These are phyloP conservation scores for Morpho helenor DNA, from an alignment of 2,888 invertebrate species.

Conservation along the genomic window DNA sequence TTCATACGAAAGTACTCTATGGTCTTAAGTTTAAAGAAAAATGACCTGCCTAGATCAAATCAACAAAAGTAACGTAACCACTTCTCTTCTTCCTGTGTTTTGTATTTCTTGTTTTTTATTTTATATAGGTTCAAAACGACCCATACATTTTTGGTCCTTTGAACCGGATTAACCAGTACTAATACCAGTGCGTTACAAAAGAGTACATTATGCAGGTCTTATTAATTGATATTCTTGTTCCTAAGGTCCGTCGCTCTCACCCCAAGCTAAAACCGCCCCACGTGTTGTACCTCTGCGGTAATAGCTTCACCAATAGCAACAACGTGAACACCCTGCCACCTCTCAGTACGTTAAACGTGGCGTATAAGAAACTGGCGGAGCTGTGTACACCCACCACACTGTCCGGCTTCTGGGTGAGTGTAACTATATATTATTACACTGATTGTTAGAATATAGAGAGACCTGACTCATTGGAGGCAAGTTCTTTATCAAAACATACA, in stretches of 20 bases:
- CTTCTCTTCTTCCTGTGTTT: too few relatives aligned
- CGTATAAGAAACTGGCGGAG: slow-evolving; percentile 84
- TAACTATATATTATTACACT: background rate
- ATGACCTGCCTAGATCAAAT: too few relatives aligned
- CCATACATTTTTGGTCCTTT: too few relatives aligned
- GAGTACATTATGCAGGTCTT: too few relatives aligned
- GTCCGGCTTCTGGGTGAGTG: slow-evolving; percentile 79
- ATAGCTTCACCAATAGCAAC: slow-evolving; percentile 38
- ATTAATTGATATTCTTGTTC: background rate
- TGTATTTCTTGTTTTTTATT: background rate
- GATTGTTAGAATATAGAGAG: too few relatives aligned
- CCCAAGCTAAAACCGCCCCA: slow-evolving; percentile 66
- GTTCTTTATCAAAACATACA: too few relatives aligned
- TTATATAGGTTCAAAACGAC: background rate
- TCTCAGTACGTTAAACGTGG: slow-evolving; percentile 48
- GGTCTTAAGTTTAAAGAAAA: too few relatives aligned
- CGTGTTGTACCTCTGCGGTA: slow-evolving; percentile 64
- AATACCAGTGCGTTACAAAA: too few relatives aligned
- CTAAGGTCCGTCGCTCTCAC: slow-evolving; percentile 65
- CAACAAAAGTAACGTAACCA: too few relatives aligned
- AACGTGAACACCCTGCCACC: slow-evolving; percentile 47
- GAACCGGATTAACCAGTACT: too few relatives aligned
- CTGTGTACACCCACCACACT: slow-evolving; percentile 88
- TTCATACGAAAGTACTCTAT: too few relatives aligned
- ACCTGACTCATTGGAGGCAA: too few relatives aligned